Base-by-base conservation (phyloP, 1,140 invertebrate genomes). In the Trichoplusia ni region DNA sequence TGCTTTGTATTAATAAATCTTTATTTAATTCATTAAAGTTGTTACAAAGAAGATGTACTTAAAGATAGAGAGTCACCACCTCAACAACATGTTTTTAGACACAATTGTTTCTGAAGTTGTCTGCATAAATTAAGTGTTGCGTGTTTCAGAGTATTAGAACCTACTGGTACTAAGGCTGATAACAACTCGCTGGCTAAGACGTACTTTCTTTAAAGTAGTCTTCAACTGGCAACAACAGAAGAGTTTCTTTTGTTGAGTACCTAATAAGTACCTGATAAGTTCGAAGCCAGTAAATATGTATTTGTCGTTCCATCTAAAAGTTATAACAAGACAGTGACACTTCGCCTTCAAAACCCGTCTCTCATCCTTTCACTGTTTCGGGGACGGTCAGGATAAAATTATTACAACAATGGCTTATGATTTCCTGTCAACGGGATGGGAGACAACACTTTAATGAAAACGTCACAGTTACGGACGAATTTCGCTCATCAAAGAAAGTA, bases 401-500 rank as follows among this genome's bases (percentile, higher is more conserved):
- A 70, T 56, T 47, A 49, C 58, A 68, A 74, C 68, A 74, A 71
- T 68, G 31, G 69, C 65, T 68, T 66, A 67, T 71, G 72, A 74
- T 73, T 73, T 64, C 42, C 56, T 51, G 69, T 71, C 73, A 75
- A 67, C 64, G 60, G 46, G 31, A 63, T 69, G 54, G 40, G 40
- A 71, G 73, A 69, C 64, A 75, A 69, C 69, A 71, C 47, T 75
- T 75, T 75, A 75, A 75, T 75, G 73, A 72, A 75, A 75, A 75
- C 53, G 73, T 69, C 66, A 56, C 60, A 54, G 67, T 63, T 46
- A 62, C 27, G 63, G 31, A 14, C 11, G 67, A 70, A 67, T 72
- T 67, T 59, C 49, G 21, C 64, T 65, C 67, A 46, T 69, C 64
- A 73, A 73, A 61, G 60, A 56, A 60, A 64, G 46, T 69, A 66